Percentiles rank a stretch among this genome's conserved stretches.
phyloP scores from a whole-genome alignment of 1,140 invertebrate genomes.

The Tetragonula clypearis region DNA sequence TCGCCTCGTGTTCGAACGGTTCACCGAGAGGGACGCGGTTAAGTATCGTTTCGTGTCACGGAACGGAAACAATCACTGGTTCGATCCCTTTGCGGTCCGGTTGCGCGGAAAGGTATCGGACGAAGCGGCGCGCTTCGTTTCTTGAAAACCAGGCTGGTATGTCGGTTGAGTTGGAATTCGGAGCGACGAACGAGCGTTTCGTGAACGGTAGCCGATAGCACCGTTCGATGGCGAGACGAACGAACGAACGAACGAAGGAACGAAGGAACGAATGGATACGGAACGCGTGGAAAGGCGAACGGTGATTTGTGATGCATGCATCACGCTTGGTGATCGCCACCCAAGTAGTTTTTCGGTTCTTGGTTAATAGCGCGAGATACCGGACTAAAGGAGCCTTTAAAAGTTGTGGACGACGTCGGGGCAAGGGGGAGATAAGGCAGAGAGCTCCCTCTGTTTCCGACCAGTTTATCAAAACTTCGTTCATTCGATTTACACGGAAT shows the following conservation, averaged over 20 bases:
- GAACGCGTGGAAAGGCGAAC: conserved; percentile 48
- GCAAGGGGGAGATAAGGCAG: conserved; percentile 49
- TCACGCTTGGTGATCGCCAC: conserved; percentile 65
- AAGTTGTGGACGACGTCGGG: conserved; percentile 29
- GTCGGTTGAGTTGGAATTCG: conserved; percentile 52
- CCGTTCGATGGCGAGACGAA: conserved; percentile 58
- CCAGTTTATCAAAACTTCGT: conserved; percentile 42
- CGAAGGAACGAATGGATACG: conserved; percentile 7
- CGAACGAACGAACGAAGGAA: conserved; percentile 41
- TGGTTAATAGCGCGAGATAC: conserved; percentile 70
- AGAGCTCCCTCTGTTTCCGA: conserved; percentile 26
- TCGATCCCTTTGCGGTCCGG: conserved; percentile 8
- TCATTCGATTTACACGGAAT: conserved; percentile 51
- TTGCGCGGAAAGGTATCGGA: background rate
- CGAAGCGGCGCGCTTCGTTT: background rate
- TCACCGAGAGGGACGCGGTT: background rate
- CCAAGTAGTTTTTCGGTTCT: conserved; percentile 75
- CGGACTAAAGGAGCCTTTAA: conserved; percentile 52
- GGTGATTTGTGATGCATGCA: conserved; percentile 37
- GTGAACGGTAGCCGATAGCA: conserved; percentile 60
- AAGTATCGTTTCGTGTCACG: conserved; percentile 44
- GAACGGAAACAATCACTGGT: background rate
- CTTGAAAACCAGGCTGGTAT: conserved; percentile 41
- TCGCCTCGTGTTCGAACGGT: background rate
- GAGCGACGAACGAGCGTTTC: conserved; percentile 32